phyloP scores from a whole-genome alignment of 2,888 invertebrate species.

The Therioaphis trifolii region DNA sequence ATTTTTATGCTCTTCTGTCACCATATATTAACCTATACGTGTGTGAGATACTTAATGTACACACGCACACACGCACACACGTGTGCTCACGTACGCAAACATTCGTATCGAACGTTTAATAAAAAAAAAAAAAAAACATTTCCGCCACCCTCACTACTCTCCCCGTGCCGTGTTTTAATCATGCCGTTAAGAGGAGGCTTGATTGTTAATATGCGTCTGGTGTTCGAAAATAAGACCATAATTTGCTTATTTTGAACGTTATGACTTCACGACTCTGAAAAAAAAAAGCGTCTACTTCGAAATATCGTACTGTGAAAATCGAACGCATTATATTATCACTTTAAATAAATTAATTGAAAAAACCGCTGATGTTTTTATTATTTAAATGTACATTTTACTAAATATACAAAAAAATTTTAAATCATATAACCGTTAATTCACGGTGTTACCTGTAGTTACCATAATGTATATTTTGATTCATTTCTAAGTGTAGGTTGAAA shows the following conservation, averaged over 20 bases:
- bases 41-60: conserved; percentile 37
- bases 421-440: too few species aligned
- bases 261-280: background rate
- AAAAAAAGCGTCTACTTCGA: too few species aligned
- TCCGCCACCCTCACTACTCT: background rate
- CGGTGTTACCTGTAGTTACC: too few species aligned
- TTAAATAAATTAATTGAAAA: too few species aligned
- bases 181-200: background rate
- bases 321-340: too few species aligned
- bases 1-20: conserved; percentile 56
- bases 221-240: background rate
- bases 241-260: background rate
- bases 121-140: background rate
- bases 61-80: background rate
- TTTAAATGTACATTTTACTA: too few species aligned
- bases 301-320: too few species aligned
- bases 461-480: too few species aligned
- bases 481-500: too few species aligned
- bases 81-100: background rate
- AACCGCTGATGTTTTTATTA: too few species aligned
- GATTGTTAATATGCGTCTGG: background rate
- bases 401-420: too few species aligned
- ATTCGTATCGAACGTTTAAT: conserved; percentile 20
- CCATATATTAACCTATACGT: conserved; percentile 56
- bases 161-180: background rate